phyloP scores from a whole-genome alignment of 2,888 invertebrate species.

The Nineta flava region DNA sequence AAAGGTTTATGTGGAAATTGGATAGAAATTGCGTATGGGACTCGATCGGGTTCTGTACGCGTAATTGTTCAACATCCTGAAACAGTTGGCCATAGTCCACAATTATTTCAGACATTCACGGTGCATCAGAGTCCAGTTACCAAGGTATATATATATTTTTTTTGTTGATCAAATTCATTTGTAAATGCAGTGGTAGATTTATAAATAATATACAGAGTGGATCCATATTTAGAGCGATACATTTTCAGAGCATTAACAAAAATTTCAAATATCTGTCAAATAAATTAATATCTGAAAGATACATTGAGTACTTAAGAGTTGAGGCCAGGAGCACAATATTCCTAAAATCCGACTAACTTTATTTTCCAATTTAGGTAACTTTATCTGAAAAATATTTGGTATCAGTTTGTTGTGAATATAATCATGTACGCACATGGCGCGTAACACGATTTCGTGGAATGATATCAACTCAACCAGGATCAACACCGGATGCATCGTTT shows the following conservation, averaged over 20 bases:
- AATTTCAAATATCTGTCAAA: too few relatives aligned
- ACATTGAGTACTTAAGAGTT: too few relatives aligned
- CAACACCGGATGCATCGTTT: constrained; percentile 92
- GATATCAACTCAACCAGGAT: constrained; percentile 98
- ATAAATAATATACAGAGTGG: not conserved
- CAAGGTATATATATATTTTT: constrained; percentile 40
- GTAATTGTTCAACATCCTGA: constrained; percentile 99
- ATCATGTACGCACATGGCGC: constrained; percentile 95
- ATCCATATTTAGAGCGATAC: not conserved
- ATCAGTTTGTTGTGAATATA: constrained; percentile 93
- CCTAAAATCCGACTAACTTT: not conserved
- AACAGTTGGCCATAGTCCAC: constrained; percentile 95
- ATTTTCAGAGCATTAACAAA: not conserved
- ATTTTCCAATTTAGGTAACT: constrained; percentile 46
- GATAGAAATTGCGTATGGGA: constrained; percentile 99
- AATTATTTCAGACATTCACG: constrained; percentile 94
- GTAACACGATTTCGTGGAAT: constrained; percentile 94
- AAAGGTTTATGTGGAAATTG: constrained; percentile 92
- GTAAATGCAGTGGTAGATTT: not conserved
- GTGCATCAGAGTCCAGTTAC: constrained; percentile 93
- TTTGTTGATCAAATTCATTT: too few relatives aligned
- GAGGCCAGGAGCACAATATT: not conserved
- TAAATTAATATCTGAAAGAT: too few relatives aligned
- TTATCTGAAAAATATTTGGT: constrained; percentile 90
- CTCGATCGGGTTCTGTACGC: constrained; percentile 84